Evolutionary conservation across 2,888 invertebrate genomes (phyloP).

Genomic region (Lottia gigantea): DNA sequence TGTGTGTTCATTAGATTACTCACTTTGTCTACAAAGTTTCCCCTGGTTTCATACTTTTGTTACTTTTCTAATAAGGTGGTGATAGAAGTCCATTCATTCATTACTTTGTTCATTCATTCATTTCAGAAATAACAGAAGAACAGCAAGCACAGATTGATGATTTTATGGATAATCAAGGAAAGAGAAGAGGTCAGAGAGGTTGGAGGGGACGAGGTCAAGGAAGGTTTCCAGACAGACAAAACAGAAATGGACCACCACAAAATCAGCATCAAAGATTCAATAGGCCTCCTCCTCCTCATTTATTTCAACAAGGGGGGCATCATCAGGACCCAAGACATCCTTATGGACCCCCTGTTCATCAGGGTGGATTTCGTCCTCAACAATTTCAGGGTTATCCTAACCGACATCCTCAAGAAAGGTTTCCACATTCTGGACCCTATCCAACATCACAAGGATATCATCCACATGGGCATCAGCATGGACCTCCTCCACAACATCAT

Average conservation of each 20-base stretch:
- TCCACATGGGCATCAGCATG: neutral
- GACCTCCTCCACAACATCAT: neutral
- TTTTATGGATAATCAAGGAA: constrained; percentile 7
- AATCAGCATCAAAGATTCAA: neutral
- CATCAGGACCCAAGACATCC: neutral
- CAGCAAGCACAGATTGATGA: constrained; percentile 8
- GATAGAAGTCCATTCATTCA: too few relatives aligned
- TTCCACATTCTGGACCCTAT: too few relatives aligned
- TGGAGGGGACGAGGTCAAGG: neutral
- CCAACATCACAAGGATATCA: neutral
- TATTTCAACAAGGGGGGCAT: neutral
- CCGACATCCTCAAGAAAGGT: too few relatives aligned
- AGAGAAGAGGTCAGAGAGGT: neutral
- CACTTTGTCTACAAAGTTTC: too few relatives aligned
- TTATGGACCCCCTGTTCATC: neutral
- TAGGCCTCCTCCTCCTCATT: neutral
- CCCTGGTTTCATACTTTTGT: too few relatives aligned
- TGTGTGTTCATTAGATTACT: too few relatives aligned
- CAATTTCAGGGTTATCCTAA: neutral
- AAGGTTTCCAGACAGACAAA: neutral
- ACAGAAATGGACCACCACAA: neutral
- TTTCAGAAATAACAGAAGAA: neutral
- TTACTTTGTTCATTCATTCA: too few relatives aligned
- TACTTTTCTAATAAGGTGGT: too few relatives aligned
- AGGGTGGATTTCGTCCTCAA: neutral